Evolutionary conservation across 2,797 vertebrate genomes (phyloP).

Genomic region (Sebastes vulpes): DNA sequence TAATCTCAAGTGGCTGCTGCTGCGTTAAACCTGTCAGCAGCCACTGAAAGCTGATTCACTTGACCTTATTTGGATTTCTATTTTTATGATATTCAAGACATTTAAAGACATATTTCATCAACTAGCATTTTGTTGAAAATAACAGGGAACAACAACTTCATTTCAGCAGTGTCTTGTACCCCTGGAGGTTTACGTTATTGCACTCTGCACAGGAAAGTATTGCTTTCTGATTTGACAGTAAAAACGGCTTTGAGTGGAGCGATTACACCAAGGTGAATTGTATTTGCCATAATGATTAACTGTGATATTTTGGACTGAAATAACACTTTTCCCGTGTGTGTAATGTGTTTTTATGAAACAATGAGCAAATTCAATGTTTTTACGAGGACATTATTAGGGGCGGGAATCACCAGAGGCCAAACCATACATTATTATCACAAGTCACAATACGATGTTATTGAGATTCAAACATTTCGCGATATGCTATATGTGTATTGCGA

Average conservation of each 20-base stretch:
- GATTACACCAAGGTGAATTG: not conserved
- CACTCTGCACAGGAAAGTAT: not conserved
- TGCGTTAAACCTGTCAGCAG: not conserved
- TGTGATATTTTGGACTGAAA: not conserved
- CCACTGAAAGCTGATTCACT: not conserved
- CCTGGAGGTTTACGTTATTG: not conserved
- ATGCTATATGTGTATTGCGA: too few species aligned
- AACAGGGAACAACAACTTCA: not conserved
- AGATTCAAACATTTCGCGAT: too few species aligned
- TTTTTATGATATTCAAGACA: not conserved
- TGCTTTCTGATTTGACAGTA: not conserved
- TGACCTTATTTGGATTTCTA: not conserved
- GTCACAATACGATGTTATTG: too few species aligned
- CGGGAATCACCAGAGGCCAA: too few species aligned
- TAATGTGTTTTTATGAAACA: not conserved
- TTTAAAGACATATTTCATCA: slow-evolving; percentile 1
- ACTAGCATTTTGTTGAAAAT: not conserved
- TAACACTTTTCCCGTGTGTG: not conserved
- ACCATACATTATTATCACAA: too few species aligned
- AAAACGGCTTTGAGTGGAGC: not conserved
- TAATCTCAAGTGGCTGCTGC: not conserved
- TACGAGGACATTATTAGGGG: not conserved
- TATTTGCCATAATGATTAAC: not conserved
- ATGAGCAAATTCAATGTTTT: not conserved
- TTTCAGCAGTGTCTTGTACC: not conserved